Percentiles rank a stretch among this genome's conserved stretches.
These are phyloP conservation scores for Anguilla obscura DNA, from an alignment of 2,797 vertebrate genomes.

Conservation along the genomic window DNA sequence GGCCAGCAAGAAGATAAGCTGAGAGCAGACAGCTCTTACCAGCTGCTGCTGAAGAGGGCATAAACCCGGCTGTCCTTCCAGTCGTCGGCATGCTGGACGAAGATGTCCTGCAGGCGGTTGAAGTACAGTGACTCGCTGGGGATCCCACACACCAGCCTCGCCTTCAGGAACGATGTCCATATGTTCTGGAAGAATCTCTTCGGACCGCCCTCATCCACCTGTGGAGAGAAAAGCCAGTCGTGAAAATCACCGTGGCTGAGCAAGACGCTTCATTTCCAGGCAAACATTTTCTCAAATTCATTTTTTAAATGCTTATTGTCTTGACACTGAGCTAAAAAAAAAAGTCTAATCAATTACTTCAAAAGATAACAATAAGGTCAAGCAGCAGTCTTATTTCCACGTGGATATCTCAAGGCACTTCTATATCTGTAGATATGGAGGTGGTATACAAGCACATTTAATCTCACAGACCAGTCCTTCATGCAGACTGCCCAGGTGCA, in stretches of 20 bases:
- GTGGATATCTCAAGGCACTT: neutral
- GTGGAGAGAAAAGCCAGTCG: conserved; percentile 35
- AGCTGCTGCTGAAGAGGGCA: conserved; percentile 77
- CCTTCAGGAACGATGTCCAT: conserved; percentile 78
- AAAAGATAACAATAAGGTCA: neutral
- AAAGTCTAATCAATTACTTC: neutral
- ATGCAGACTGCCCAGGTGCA: neutral
- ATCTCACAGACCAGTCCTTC: conserved; percentile 16
- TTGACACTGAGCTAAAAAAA: neutral
- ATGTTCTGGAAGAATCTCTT: conserved; percentile 71
- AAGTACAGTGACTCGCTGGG: conserved; percentile 72
- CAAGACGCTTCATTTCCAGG: too few species aligned
- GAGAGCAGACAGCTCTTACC: conserved; percentile 61
- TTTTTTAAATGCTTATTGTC: neutral
- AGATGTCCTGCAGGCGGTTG: conserved; percentile 71
- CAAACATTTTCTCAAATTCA: too few species aligned
- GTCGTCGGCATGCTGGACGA: conserved; percentile 59
- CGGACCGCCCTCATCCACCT: conserved; percentile 75
- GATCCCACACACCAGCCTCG: conserved; percentile 74
- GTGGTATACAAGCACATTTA: neutral
- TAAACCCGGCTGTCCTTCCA: conserved; percentile 68
- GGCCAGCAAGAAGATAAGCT: conserved; percentile 1
- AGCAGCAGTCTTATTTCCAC: neutral
- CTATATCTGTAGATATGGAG: neutral
- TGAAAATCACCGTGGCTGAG: neutral